phyloP scores from a whole-genome alignment of 2,797 vertebrate genomes.

The Monodelphis domestica region DNA sequence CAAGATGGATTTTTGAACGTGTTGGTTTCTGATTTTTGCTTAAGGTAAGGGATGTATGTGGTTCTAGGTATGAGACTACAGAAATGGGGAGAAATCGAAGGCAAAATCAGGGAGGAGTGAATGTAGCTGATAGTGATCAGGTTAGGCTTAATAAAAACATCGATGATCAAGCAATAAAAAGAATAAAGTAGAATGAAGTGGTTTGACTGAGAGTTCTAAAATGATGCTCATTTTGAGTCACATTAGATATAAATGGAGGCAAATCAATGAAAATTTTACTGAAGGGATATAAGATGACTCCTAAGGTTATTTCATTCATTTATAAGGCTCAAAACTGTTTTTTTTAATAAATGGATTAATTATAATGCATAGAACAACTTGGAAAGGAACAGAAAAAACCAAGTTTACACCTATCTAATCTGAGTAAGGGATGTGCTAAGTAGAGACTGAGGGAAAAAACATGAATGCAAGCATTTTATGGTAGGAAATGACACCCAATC shows the following conservation, averaged over 20 bases:
- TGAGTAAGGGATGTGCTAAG: background rate
- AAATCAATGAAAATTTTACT: slow-evolving; percentile 23
- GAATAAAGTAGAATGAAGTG: slow-evolving; percentile 31
- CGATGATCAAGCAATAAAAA: background rate
- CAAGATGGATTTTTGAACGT: background rate
- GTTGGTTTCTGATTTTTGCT: background rate
- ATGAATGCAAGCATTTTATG: background rate
- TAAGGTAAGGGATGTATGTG: background rate
- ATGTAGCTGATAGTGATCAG: background rate
- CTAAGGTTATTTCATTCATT: background rate
- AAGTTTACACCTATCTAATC: background rate
- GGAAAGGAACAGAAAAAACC: background rate
- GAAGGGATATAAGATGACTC: slow-evolving; percentile 19
- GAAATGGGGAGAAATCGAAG: background rate
- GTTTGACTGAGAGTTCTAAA: slow-evolving; percentile 24
- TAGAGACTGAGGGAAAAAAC: background rate
- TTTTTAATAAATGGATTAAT: background rate
- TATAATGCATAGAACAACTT: background rate
- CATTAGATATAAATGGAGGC: background rate
- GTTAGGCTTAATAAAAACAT: background rate
- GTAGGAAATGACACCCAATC: background rate
- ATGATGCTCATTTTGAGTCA: background rate
- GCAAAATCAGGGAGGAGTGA: background rate
- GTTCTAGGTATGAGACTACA: background rate
- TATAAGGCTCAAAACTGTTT: background rate